phyloP scores from a whole-genome alignment of 2,113 vertebrate species.

The Hyperoodon ampullatus region DNA sequence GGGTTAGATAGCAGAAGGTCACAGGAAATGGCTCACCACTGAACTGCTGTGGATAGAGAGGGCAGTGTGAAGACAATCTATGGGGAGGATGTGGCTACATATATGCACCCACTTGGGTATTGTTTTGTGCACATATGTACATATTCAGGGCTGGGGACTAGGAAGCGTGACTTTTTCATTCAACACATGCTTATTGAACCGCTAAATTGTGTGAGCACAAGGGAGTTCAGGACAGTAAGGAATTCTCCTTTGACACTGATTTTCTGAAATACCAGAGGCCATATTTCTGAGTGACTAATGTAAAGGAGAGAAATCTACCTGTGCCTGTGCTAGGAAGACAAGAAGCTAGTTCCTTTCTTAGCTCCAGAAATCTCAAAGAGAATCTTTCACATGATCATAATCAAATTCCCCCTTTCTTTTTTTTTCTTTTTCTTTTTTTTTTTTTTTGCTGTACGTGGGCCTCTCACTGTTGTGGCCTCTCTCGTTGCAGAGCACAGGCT shows the following conservation, averaged over 20 bases:
- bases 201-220: not conserved
- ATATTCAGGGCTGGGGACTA: not conserved
- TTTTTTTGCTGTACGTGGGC: no score
- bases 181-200: not conserved
- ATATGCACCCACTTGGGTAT: not conserved
- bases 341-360: not conserved
- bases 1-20: not conserved
- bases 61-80: not conserved
- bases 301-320: not conserved
- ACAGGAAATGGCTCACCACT: not conserved
- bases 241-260: not conserved
- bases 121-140: not conserved
- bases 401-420: not conserved
- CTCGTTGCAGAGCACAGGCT: no score
- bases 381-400: not conserved
- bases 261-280: not conserved
- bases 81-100: not conserved
- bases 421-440: no score
- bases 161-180: not conserved
- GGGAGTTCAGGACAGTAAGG: not conserved
- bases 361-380: not conserved
- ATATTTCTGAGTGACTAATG: not conserved
- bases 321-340: not conserved
- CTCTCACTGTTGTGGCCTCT: no score
- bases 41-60: not conserved